Evolutionary conservation across 2,797 vertebrate species (phyloP), one percentile per base, ranked within the genome.

Genomic region (Pseudopleuronectes americanus): DNA sequence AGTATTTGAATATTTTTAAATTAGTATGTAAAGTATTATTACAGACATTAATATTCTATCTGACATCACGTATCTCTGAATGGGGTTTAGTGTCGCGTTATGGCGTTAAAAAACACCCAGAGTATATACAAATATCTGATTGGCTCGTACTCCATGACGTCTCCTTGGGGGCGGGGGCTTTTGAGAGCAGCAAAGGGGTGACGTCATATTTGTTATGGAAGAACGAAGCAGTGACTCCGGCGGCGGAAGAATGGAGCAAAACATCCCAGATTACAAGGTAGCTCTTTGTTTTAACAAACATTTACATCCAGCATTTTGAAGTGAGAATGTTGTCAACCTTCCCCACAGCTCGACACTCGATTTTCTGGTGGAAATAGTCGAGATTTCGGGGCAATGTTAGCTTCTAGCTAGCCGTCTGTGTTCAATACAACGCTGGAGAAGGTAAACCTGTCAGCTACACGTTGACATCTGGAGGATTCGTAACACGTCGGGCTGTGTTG

Each of bases 141-240:
- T 79, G 64, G 72, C 12, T 78, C 12, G 0, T 26, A 1, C 1
- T 14, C 6, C 3, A 0, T 64, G 51, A 81, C 49, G 71, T 75
- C 4, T 0, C 0, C 1, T 2, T 0, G 19, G 64, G 76, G 92
- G 89, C 77, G 84, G 71, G 47, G 23, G 53, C 36, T 16, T 52
- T 2, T 5, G 1, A 6, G 13, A 79, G 41, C 76, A 76, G 85
- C 90, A 93, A 38, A 12, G 92, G 80, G 64, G 24, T 92, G 90
- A 91, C 90, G 90, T 92, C 79, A 41, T 43, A 26, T 89, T 91
- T 94, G 91, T 95, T 89, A n/a, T 93, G 91, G 87, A 71, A 79
- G 81, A 71, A 57, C 54, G 24, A 21, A 84, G 62, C 53, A 23
- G 59, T 52, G 33, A 48, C 60, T 41, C 43, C 71, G 49, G 48